Evolutionary conservation across 2,113 vertebrate genomes (phyloP).

Genomic region (Podarcis raffonei): DNA sequence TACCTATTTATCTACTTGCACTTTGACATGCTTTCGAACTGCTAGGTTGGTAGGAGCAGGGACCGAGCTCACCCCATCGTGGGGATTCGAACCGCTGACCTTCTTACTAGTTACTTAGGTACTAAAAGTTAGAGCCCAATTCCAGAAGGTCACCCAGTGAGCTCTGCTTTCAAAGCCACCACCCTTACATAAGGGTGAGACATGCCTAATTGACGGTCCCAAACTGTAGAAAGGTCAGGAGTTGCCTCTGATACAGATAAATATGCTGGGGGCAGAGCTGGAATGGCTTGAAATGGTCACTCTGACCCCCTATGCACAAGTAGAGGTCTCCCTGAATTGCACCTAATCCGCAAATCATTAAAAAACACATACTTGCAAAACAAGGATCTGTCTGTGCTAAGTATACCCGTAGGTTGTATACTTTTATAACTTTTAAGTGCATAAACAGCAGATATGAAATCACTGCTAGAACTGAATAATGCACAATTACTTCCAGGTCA

Average conservation of each 20-base stretch:
- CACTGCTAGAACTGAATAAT: neutral
- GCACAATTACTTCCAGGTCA: slow-evolving; percentile 15
- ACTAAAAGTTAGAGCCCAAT: neutral
- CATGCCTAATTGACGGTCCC: too few relatives aligned
- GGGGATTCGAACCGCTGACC: too few relatives aligned
- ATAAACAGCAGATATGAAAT: slow-evolving; percentile 16
- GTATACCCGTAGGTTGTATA: neutral
- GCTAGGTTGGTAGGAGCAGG: too few relatives aligned
- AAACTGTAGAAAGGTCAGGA: neutral
- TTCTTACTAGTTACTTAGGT: too few relatives aligned
- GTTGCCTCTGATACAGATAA: neutral
- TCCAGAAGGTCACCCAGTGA: neutral
- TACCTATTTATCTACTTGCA: too few relatives aligned
- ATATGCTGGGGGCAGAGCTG: too few relatives aligned
- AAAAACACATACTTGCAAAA: neutral
- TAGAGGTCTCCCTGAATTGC: neutral
- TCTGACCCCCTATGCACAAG: neutral
- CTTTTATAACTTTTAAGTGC: slow-evolving; percentile 1
- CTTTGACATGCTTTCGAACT: too few relatives aligned
- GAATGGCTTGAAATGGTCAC: too few relatives aligned
- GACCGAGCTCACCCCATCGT: too few relatives aligned
- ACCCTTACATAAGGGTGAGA: neutral
- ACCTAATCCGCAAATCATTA: neutral
- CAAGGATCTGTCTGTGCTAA: neutral
- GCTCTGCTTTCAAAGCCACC: neutral